phyloP scores from a whole-genome alignment of 2,113 vertebrate species.

The Oceanodroma tethys region DNA sequence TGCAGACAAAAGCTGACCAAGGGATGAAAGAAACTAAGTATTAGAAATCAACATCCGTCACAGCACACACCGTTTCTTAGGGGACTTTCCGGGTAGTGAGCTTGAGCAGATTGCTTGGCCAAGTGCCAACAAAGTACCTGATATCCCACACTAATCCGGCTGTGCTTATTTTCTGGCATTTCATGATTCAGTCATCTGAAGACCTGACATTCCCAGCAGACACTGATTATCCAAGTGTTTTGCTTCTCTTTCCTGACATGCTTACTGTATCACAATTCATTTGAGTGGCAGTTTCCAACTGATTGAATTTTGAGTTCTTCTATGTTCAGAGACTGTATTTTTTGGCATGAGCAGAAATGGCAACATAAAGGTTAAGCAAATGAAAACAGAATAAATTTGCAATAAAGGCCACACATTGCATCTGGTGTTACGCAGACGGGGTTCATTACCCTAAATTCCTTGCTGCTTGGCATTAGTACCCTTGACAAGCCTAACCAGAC shows the following conservation, averaged over 20 bases:
- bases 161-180: neutral
- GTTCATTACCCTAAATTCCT: conserved; percentile 21
- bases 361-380: conserved; percentile 50
- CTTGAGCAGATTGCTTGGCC: neutral
- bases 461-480: neutral
- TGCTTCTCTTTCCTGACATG: neutral
- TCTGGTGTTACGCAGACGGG: neutral
- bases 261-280: neutral
- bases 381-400: conserved; percentile 31
- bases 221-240: neutral
- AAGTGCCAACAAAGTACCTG: neutral
- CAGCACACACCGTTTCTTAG: neutral
- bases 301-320: neutral
- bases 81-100: neutral
- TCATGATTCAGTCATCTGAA: neutral
- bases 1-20: neutral
- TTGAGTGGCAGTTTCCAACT: neutral
- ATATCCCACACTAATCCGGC: neutral
- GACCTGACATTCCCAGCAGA: neutral
- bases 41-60: neutral
- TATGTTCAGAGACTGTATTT: neutral
- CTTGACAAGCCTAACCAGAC: conserved; percentile 13
- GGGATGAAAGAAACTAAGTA: neutral
- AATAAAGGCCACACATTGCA: neutral
- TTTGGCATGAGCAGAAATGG: conserved; percentile 1